These are phyloP conservation scores for Salarias fasciatus DNA, from an alignment of 2,797 vertebrate species.

Conservation along the genomic window DNA sequence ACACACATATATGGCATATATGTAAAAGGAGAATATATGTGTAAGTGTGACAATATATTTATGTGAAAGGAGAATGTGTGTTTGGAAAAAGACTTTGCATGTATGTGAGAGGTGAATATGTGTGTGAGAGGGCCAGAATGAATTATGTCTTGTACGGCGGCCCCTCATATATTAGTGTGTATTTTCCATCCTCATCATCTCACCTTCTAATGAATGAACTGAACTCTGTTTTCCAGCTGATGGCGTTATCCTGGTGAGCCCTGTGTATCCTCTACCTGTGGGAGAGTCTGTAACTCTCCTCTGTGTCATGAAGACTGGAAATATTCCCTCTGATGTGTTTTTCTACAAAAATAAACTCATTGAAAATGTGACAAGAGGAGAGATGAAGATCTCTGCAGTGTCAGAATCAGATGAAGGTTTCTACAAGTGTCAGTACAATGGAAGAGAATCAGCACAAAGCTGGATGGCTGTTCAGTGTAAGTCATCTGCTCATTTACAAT, in stretches of 20 bases:
- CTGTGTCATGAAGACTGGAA: conserved; percentile 4
- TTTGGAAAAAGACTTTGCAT: too few relatives aligned
- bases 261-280: conserved; percentile 39
- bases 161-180: too few relatives aligned
- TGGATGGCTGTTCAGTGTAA: conserved; percentile 39
- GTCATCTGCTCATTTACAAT: background rate
- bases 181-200: too few relatives aligned
- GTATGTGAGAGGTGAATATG: too few relatives aligned
- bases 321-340: background rate
- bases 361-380: conserved; percentile 6
- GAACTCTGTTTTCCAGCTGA: background rate
- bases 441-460: conserved; percentile 32
- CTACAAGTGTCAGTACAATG: conserved; percentile 38
- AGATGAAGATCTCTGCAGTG: conserved; percentile 45
- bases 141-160: too few relatives aligned
- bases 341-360: conserved; percentile 53
- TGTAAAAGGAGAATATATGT: too few relatives aligned
- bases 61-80: too few relatives aligned
- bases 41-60: too few relatives aligned
- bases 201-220: too few relatives aligned
- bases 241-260: conserved; percentile 24
- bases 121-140: too few relatives aligned
- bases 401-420: conserved; percentile 54
- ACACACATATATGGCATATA: too few relatives aligned
- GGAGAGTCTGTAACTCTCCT: conserved; percentile 47